A percentile compares a stretch with the other conserved stretches of the same genome.
Evolutionary conservation across 1,140 invertebrate species (phyloP).

Genomic region (Asbolus verrucosus): DNA sequence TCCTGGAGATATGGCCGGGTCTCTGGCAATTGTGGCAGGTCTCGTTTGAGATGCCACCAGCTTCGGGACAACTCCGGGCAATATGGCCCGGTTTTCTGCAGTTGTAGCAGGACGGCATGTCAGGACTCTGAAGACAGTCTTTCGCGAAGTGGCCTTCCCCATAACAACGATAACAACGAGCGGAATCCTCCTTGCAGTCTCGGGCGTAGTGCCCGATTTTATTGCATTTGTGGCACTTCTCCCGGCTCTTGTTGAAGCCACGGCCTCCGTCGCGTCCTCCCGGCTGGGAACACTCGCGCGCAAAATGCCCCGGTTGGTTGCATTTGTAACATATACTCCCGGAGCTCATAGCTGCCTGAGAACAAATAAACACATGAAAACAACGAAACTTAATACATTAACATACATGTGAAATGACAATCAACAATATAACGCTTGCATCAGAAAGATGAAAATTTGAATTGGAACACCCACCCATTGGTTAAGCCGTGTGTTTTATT

Average conservation of each 20-base stretch:
- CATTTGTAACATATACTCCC: constrained; percentile 89
- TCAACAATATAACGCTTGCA: too few species aligned
- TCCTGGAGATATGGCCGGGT: constrained; percentile 86
- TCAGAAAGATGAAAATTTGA: too few species aligned
- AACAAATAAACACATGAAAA: constrained; percentile 23
- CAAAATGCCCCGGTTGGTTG: constrained; percentile 88
- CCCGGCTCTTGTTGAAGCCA: constrained; percentile 70
- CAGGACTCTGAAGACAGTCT: constrained; percentile 85
- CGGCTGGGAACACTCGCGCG: constrained; percentile 83
- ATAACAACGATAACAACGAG: constrained; percentile 88
- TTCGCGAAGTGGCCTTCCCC: constrained; percentile 90
- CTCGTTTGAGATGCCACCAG: constrained; percentile 67
- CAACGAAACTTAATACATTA: too few species aligned
- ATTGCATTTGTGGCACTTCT: constrained; percentile 96
- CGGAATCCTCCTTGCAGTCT: constrained; percentile 88
- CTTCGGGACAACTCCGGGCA: constrained; percentile 85
- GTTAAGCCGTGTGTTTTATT: too few species aligned
- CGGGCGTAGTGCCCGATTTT: constrained; percentile 92
- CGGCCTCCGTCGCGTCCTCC: constrained; percentile 72
- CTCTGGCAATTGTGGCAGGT: constrained; percentile 92
- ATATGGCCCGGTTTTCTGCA: constrained; percentile 92
- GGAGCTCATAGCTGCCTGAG: constrained; percentile 72
- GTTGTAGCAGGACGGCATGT: constrained; percentile 86
- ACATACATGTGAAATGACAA: too few species aligned
- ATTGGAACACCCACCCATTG: too few species aligned